Evolutionary conservation across 2,888 invertebrate species (phyloP), one percentile per base, ranked within the genome.

Genomic region (Cyrtodaria siliqua): DNA sequence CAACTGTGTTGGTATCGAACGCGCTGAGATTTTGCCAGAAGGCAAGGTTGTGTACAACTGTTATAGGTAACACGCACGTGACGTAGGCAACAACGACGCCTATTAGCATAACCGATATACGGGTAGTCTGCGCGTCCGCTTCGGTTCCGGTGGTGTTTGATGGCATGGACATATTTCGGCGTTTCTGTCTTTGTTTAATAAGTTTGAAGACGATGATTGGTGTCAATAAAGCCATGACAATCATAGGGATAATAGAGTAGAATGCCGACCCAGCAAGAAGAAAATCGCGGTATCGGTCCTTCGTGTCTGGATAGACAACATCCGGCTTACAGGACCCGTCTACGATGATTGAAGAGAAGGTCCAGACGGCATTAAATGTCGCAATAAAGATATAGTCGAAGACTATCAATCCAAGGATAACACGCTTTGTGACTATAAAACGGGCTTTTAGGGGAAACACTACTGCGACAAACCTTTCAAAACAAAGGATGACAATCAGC

Each of bases 381-480:
- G 74, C 59, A 8, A 84, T 79, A 26, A 77, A 55, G 2, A 71
- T 8, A 24, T 83, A 83, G n/a, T 85, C 72, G 6, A 61, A 38
- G 0, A 66, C 61, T 23, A 87, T 79, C 20, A 70, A 60, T 4
- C 57, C 38, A 1, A 73, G 16, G 0, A 79, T 72, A n/a, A 70
- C 69, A 9, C 68, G 60, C 60, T 70, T 85, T 0, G 85, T 85
- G 70, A 78, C 68, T 20, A 87, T 78, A 4, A 71, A 20, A 40
- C 83, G 85, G 0, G 84, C 81, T 61, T 81, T 76, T 16, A 85
- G 56, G 1, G 86, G 87, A 59, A 85, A 83, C 69, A 83, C 84
- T 12, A 87, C 86, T 18, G 85, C 86, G 8, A 87, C 59, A 40
- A 88, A 87, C 1, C 88, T 66, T 55, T 88, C 87, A 14, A 87